Conservation (phyloP, 1,140 invertebrate species). For the Eulimnadia texana region DNA sequence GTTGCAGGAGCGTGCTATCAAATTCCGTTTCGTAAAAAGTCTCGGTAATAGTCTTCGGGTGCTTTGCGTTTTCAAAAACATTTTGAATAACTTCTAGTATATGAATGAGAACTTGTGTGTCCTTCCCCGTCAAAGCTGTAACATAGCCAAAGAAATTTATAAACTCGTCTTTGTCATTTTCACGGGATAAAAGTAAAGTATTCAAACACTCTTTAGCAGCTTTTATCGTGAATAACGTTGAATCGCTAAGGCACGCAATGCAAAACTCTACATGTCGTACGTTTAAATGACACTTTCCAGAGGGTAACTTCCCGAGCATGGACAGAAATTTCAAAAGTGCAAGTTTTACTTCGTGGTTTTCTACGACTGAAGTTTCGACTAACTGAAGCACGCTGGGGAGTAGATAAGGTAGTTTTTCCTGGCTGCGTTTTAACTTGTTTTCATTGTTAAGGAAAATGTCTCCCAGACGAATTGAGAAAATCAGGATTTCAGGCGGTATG, state of each 20-base stretch:
- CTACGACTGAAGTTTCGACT: neutral
- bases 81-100: too few relatives aligned
- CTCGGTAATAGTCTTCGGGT: too few relatives aligned
- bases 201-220: neutral
- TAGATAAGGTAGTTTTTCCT: neutral
- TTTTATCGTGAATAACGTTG: slow-evolving; percentile 4
- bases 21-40: too few relatives aligned
- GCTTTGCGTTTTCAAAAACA: too few relatives aligned
- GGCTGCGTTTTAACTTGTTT: neutral
- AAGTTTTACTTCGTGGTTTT: slow-evolving; percentile 4
- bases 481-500: neutral
- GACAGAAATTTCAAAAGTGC: neutral
- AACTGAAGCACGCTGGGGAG: neutral
- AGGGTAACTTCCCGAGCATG: neutral
- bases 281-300: neutral
- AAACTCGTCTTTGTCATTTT: too few relatives aligned
- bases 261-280: neutral
- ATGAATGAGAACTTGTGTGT: too few relatives aligned
- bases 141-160: too few relatives aligned
- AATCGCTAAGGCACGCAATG: neutral
- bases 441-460: neutral
- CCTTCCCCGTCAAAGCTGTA: too few relatives aligned
- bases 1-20: too few relatives aligned
- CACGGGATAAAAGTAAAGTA: too few relatives aligned
- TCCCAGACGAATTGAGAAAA: neutral